Base-by-base conservation (phyloP, 2,888 invertebrate genomes). In the Apoda limacodes region DNA sequence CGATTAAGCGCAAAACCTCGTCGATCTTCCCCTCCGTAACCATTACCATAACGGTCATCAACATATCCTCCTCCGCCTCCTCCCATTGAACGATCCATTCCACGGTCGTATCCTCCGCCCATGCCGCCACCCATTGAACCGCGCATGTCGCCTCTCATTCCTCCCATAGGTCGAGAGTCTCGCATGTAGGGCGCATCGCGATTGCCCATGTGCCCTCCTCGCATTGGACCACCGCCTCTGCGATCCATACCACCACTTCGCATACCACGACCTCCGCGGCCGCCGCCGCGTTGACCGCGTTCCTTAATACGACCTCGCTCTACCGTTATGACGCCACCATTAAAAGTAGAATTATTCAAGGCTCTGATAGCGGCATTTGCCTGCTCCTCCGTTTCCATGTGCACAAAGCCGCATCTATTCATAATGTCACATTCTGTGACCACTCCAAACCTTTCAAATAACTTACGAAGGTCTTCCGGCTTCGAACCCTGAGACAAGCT, bases 361-460 rank as follows among this genome's bases (percentile, higher is more conserved):
- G 87, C 90, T 40, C 88, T 84, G 46, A 93, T 92, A 1, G 95
- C 94, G 32, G 87, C 86, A 25, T 87, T 83, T 3, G 95, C 95
- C 66, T 93, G 88, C 29, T 92, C 89, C 51, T 87, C 86, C 11
- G 89, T 88, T 56, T 91, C 89, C 88, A 93, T 88, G 69, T 95
- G 95, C 28, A 97, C 92, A 75, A 97, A 97, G 6, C 95, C 96
- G 67, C 94, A 97, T 38, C 94, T 88, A 65, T 95, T 95, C 81
- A 96, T 90, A 35, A 97, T 92, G 62, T 96, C 96, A 68, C 95
- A 95, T 69, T 97, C 96, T 10, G 91, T 91, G 4, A 97, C 95
- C 32, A 85, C 85, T 25, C 95, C 95, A 67, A 89, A 94, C 30
- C 90, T 88, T 46, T 91, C 88, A 74, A 97, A 96, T 28, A 95